Conservation (phyloP, 1,140 invertebrate species). For the Asobara japonica region DNA sequence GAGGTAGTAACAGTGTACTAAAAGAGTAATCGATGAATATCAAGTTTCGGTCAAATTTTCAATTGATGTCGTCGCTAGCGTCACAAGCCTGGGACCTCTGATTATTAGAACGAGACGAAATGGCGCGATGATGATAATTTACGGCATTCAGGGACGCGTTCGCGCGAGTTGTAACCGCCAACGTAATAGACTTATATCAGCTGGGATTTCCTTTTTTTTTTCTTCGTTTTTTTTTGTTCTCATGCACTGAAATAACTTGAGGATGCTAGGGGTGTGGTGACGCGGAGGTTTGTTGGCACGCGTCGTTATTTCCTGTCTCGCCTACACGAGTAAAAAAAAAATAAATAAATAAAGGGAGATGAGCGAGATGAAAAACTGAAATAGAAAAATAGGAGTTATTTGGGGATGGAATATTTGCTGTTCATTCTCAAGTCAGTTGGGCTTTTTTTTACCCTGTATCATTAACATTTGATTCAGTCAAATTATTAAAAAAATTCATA, state of each 20-base stretch:
- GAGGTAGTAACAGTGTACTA: too few species aligned
- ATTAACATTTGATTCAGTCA: background rate
- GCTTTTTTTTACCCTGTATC: background rate
- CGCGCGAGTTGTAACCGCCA: slow-evolving; percentile 30
- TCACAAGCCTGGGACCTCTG: too few species aligned
- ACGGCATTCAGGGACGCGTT: slow-evolving; percentile 29
- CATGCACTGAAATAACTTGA: background rate
- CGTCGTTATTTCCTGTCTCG: slow-evolving; percentile 10
- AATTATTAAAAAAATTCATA: too few species aligned
- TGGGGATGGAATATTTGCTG: background rate
- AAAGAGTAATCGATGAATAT: too few species aligned
- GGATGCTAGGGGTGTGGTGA: slow-evolving; percentile 1
- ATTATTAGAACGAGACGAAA: too few species aligned
- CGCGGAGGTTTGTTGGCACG: slow-evolving; percentile 12
- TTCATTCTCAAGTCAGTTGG: too few species aligned
- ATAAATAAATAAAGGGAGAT: background rate
- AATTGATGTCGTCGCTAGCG: too few species aligned
- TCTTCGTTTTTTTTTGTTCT: slow-evolving; percentile 33
- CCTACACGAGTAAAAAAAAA: background rate
- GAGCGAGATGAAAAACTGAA: background rate
- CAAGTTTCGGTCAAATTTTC: too few species aligned
- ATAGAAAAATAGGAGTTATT: background rate
- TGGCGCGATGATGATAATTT: background rate
- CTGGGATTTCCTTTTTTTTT: slow-evolving; percentile 40
- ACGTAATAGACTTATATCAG: slow-evolving; percentile 51